phyloP scores from a whole-genome alignment of 2,888 invertebrate species.

The Catocala nupta region DNA sequence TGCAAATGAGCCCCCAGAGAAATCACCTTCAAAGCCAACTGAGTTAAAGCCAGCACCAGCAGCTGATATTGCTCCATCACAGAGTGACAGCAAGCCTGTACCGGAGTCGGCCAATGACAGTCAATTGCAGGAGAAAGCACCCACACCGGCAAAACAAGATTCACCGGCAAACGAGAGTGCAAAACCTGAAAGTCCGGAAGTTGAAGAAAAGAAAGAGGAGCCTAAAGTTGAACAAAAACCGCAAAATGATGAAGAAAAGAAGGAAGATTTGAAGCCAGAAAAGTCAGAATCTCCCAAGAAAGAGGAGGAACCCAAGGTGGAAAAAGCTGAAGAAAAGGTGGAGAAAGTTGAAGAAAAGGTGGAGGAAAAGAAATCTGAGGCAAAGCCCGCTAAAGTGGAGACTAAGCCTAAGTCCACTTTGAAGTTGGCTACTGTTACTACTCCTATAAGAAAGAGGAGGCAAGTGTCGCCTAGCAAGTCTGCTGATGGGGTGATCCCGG shows the following conservation, averaged over 20 bases:
- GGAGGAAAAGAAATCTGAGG: slow-evolving; percentile 66
- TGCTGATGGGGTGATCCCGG: slow-evolving; percentile 68
- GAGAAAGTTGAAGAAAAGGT: slow-evolving; percentile 69
- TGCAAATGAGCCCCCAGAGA: slow-evolving; percentile 76
- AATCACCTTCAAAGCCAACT: slow-evolving; percentile 75
- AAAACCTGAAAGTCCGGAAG: slow-evolving; percentile 64
- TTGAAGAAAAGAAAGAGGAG: slow-evolving; percentile 70
- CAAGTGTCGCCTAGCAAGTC: slow-evolving; percentile 79
- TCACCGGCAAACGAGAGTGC: slow-evolving; percentile 59
- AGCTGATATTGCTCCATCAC: slow-evolving; percentile 77
- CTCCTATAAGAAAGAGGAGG: slow-evolving; percentile 86
- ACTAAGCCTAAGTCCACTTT: slow-evolving; percentile 81
- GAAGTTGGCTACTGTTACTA: slow-evolving; percentile 86
- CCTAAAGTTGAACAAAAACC: slow-evolving; percentile 57
- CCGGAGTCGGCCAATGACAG: slow-evolving; percentile 78
- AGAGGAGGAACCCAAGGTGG: slow-evolving; percentile 27
- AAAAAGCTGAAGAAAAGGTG: slow-evolving; percentile 49
- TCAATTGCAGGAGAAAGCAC: slow-evolving; percentile 67
- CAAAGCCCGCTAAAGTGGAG: slow-evolving; percentile 68
- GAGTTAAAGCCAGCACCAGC: slow-evolving; percentile 75
- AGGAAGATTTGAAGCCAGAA: slow-evolving; percentile 60
- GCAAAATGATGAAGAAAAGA: slow-evolving; percentile 55
- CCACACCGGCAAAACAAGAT: slow-evolving; percentile 63
- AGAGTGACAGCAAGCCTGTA: slow-evolving; percentile 76
- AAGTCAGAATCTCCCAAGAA: slow-evolving; percentile 56